phyloP scores from a whole-genome alignment of 1,140 invertebrate genomes.

The honey bee (Apis mellifera) region Amel_HAv3.1 CM009935.2:7834501-7835000 shows the following conservation, averaged over 20 bases:
- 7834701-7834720: too few species aligned
- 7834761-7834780: too few species aligned
- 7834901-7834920: neutral
- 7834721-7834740: too few species aligned
- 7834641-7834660: too few species aligned
- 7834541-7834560: constrained; percentile 17
- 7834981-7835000: constrained; percentile 54
- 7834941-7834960: constrained; percentile 72
- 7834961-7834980: constrained; percentile 46
- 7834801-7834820: too few species aligned
- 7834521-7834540: constrained; percentile 15
- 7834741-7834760: too few species aligned
- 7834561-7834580: constrained; percentile 54
- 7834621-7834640: neutral
- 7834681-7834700: too few species aligned
- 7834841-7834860: too few species aligned
- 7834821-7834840: too few species aligned
- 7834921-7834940: constrained; percentile 54
- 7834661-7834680: too few species aligned
- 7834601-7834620: constrained; percentile 13
- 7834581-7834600: constrained; percentile 34
- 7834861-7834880: constrained; percentile 7
- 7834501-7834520: constrained; percentile 25
- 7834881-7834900: too few species aligned
- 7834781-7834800: too few species aligned